Conservation (phyloP, 2,888 invertebrate species). For the Drosophila villosipedis region DNA sequence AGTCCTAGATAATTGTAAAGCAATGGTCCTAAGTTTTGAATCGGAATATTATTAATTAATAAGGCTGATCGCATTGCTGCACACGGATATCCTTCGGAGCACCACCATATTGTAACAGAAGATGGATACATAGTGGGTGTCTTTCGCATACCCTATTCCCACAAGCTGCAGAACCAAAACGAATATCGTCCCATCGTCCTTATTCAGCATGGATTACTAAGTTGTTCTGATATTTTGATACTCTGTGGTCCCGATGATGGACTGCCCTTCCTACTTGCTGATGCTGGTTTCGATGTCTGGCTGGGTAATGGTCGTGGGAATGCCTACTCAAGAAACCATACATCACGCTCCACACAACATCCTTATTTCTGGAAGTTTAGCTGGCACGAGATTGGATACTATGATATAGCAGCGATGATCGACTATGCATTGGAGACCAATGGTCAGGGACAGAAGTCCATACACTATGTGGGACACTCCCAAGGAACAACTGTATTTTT, state of each 20-base stretch:
- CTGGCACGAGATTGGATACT: constrained; percentile 94
- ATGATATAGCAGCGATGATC: constrained; percentile 82
- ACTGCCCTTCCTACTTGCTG: constrained; percentile 75
- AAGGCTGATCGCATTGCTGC: constrained; percentile 81
- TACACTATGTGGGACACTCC: constrained; percentile 83
- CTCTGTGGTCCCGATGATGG: constrained; percentile 70
- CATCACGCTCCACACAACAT: constrained; percentile 42
- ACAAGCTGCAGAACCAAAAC: constrained; percentile 64
- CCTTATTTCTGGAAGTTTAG: constrained; percentile 86
- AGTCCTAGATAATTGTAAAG: neutral
- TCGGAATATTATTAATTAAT: neutral
- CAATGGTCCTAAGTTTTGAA: neutral
- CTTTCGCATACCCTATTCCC: constrained; percentile 79
- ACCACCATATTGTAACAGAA: constrained; percentile 85
- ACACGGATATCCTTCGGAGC: constrained; percentile 88
- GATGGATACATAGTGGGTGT: constrained; percentile 78
- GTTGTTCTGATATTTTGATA: constrained; percentile 78
- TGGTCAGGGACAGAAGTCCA: constrained; percentile 58
- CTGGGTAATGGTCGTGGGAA: constrained; percentile 81
- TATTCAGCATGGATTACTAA: constrained; percentile 86
- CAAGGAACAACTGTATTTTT: constrained; percentile 81
- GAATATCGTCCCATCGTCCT: constrained; percentile 67
- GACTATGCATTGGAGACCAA: constrained; percentile 72
- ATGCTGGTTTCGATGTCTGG: constrained; percentile 83
- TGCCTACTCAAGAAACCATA: constrained; percentile 66